Evolutionary conservation across 2,113 vertebrate genomes (phyloP).

Genomic region (Perccottus glenii): DNA sequence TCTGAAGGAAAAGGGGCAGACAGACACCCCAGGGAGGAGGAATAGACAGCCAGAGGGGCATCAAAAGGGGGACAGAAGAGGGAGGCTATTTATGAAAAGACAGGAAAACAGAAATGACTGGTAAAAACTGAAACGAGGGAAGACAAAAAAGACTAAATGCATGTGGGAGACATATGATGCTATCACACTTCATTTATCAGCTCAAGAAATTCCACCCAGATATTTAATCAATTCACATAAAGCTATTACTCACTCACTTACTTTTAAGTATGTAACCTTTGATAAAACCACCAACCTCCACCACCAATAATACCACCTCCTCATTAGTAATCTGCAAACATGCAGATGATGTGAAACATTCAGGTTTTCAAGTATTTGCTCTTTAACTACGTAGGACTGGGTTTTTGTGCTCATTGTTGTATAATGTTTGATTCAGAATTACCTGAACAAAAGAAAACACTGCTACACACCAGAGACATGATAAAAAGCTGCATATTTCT

Average conservation of each 20-base stretch:
- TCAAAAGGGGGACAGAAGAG: slow-evolving; percentile 21
- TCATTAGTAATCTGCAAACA: slow-evolving; percentile 26
- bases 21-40: slow-evolving; percentile 37
- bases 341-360: not conserved
- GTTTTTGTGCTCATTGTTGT: slow-evolving; percentile 6
- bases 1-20: slow-evolving; percentile 56
- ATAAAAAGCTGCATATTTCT: slow-evolving; percentile 13
- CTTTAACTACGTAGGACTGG: slow-evolving; percentile 14
- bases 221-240: slow-evolving; percentile 10
- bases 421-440: slow-evolving; percentile 6
- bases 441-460: slow-evolving; percentile 5
- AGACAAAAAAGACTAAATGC: slow-evolving; percentile 14
- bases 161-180: slow-evolving; percentile 24
- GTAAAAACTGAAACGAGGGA: not conserved
- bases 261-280: slow-evolving; percentile 19
- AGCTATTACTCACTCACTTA: slow-evolving; percentile 23
- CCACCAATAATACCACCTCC: slow-evolving; percentile 1
- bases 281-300: slow-evolving; percentile 22
- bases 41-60: slow-evolving; percentile 24
- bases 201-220: slow-evolving; percentile 16
- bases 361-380: not conserved
- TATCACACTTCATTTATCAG: slow-evolving; percentile 29
- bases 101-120: slow-evolving; percentile 10
- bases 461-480: slow-evolving; percentile 1
- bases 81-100: slow-evolving; percentile 28